phyloP scores from a whole-genome alignment of 2,113 vertebrate species.

The Cyprinus carpio region DNA sequence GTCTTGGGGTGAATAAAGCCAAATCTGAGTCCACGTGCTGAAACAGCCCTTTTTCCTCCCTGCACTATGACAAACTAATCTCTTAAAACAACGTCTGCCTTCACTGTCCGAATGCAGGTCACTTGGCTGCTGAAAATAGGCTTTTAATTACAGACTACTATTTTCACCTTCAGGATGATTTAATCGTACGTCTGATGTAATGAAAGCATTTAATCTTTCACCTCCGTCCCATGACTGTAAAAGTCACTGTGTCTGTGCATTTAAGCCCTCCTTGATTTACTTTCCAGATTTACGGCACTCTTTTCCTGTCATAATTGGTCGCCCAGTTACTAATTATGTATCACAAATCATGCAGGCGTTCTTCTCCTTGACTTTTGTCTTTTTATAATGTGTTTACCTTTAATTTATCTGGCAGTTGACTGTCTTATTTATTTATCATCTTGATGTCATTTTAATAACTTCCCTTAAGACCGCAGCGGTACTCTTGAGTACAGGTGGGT shows the following conservation, averaged over 20 bases:
- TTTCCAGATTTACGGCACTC: conserved; percentile 69
- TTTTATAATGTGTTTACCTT: conserved; percentile 61
- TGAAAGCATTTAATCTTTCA: conserved; percentile 55
- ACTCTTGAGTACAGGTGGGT: conserved; percentile 7
- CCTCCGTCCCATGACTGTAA: conserved; percentile 36
- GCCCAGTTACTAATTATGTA: conserved; percentile 65
- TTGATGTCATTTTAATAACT: conserved; percentile 17
- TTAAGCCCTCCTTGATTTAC: conserved; percentile 64
- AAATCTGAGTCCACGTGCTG: conserved; percentile 36
- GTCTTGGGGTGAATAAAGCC: not conserved
- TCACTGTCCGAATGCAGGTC: conserved; percentile 52
- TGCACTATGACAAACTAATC: conserved; percentile 44
- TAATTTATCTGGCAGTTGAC: conserved; percentile 21
- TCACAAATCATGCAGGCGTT: conserved; percentile 67
- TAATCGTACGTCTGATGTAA: conserved; percentile 42
- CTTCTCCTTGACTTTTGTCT: conserved; percentile 59
- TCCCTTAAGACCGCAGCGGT: not conserved
- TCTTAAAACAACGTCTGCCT: conserved; percentile 56
- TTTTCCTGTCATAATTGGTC: conserved; percentile 67
- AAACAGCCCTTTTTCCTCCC: conserved; percentile 40
- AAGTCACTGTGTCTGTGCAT: conserved; percentile 56
- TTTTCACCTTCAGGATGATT: conserved; percentile 56
- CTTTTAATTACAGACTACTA: conserved; percentile 60
- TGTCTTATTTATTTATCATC: conserved; percentile 50
- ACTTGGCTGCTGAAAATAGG: conserved; percentile 55